Base-by-base conservation (phyloP, 2,888 invertebrate genomes). In the Metacarcinus magister region DNA sequence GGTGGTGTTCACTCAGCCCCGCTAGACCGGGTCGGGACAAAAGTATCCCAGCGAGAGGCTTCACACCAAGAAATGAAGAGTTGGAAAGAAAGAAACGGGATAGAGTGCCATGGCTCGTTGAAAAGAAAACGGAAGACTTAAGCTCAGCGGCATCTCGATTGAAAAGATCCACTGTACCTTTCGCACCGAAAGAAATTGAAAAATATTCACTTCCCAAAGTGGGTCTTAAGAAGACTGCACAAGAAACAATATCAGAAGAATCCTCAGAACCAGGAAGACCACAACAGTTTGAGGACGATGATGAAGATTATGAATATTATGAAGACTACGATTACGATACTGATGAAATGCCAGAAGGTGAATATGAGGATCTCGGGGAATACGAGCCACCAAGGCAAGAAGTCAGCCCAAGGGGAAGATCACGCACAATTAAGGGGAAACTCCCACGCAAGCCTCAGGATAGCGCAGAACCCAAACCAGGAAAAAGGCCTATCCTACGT, bases 181-280 rank as follows among this genome's bases (percentile, higher is more conserved):
- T 95, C n/a, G 95, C 92, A 54, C 94, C 95, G 10, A 96, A 94
- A 32, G 90, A 75, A 46, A 92, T 28, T 32, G 96, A 95, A 90
- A 95, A 91, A 19, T 94, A 82, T 75, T 75, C 92, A 48, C 60
- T 96, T 44, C 96, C 95, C 7, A 97, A 97, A 67, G 94, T 96
- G 32, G 95, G 95, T 95, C 95, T 97, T 16, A 97, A 97, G 95
- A 96, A 94, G 75, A 87, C 97, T 39, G 91, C 93, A 75, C 39
- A 96, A 92, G 28, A 94, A 60, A 89, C 93, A 54, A 91, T 91
- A 43, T 93, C 46, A 43, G 95, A 94, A 46, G 94, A 95, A n/a
- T 23, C 67, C 28, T 93, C 95, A 82, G 96, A 96, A 44, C 48
- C 28, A 23, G 96, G 94, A 54, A 94, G 95, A 16, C 95, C 96